phyloP scores from a whole-genome alignment of 2,797 vertebrate species.

The Ciconia nigra region DNA sequence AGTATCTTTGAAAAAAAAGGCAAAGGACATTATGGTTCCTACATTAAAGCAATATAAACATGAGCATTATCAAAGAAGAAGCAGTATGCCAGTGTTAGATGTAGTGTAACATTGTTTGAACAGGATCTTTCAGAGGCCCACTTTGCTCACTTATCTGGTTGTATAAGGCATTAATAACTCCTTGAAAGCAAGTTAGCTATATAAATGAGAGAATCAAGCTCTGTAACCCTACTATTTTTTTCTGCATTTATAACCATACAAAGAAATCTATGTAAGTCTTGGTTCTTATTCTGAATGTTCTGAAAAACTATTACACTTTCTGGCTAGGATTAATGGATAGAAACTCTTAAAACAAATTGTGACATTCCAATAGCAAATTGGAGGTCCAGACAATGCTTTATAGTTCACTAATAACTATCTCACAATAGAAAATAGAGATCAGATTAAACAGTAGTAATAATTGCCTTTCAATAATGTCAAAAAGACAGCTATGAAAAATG shows the following conservation, averaged over 20 bases:
- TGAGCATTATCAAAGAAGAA: background rate
- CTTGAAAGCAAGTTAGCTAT: background rate
- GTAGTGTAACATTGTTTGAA: background rate
- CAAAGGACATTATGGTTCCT: background rate
- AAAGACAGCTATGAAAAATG: background rate
- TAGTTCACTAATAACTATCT: background rate
- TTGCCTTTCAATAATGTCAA: background rate
- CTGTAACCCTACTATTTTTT: background rate
- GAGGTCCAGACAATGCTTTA: background rate
- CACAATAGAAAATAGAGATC: background rate
- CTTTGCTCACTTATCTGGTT: background rate
- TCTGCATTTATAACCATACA: background rate
- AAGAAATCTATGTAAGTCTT: background rate
- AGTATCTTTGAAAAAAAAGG: background rate
- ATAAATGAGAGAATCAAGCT: background rate
- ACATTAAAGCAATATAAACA: background rate
- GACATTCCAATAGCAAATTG: background rate
- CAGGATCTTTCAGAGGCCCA: background rate
- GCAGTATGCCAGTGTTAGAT: background rate
- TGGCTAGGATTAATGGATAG: background rate
- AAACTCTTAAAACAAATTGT: background rate
- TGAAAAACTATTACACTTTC: background rate
- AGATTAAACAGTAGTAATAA: background rate
- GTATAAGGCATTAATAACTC: background rate
- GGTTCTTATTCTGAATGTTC: background rate